Conservation (phyloP, 2,113 vertebrate species). For the Cichladusa arquata region DNA sequence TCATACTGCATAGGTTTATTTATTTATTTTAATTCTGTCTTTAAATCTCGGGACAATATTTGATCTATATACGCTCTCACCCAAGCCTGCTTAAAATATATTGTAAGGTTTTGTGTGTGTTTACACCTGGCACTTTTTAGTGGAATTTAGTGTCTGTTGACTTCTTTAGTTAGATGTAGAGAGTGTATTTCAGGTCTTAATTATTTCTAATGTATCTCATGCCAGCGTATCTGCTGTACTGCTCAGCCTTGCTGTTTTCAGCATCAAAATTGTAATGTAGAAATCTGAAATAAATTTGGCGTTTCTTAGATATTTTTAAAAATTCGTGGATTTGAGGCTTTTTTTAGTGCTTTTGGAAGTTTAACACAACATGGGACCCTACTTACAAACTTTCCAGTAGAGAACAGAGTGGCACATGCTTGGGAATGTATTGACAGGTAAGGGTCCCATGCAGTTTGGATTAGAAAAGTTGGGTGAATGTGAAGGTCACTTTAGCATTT, state of each 20-base stretch:
- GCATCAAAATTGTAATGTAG: not conserved
- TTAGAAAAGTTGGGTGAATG: not conserved
- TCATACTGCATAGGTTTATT: not conserved
- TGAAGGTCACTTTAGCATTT: not conserved
- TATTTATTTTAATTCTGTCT: not conserved
- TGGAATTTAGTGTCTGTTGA: not conserved
- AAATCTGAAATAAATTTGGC: not conserved
- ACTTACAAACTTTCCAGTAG: not conserved
- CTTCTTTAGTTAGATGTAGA: not conserved
- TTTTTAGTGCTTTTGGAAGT: not conserved
- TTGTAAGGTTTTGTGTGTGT: not conserved
- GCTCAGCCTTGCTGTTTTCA: not conserved
- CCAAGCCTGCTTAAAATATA: not conserved
- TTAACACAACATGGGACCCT: not conserved
- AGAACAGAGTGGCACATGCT: rapidly evolving
- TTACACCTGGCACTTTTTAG: not conserved
- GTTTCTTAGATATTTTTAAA: not conserved
- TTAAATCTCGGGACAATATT: not conserved
- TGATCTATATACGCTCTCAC: not conserved
- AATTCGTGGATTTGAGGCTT: not conserved
- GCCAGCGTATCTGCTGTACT: not conserved
- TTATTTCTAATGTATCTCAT: not conserved
- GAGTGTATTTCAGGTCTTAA: not conserved
- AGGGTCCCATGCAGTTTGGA: not conserved
- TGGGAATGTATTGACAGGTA: not conserved